phyloP scores from a whole-genome alignment of 2,888 invertebrate species.

The Chironomus tentans region DNA sequence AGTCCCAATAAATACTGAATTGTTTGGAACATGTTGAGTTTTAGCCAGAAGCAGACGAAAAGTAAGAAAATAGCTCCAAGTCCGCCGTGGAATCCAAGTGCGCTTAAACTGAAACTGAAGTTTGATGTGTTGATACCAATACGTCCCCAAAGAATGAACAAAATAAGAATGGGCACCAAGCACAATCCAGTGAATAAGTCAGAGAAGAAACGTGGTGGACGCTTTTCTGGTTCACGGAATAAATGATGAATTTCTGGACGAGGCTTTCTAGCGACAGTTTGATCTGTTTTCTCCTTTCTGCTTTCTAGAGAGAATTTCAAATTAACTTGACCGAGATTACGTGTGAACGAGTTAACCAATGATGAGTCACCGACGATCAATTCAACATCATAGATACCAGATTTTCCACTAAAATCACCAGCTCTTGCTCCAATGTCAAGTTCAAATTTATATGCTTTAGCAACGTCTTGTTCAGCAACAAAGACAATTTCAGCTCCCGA shows the following conservation, averaged over 20 bases:
- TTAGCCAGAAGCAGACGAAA: conserved; percentile 90
- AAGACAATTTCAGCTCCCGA: conserved; percentile 80
- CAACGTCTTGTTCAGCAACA: conserved; percentile 78
- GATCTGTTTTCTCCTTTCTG: conserved; percentile 35
- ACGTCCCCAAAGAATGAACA: conserved; percentile 76
- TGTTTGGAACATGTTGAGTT: conserved; percentile 93
- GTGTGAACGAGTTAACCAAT: conserved; percentile 79
- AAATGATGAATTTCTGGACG: conserved; percentile 61
- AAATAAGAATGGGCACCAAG: conserved; percentile 69
- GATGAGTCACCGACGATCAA: conserved; percentile 87
- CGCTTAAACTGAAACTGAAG: conserved; percentile 67
- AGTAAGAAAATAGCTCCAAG: conserved; percentile 48
- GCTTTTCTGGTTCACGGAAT: conserved; percentile 86
- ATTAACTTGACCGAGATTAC: conserved; percentile 70
- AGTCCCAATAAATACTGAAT: conserved; percentile 79
- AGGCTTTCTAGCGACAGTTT: conserved; percentile 40
- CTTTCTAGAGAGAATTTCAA: conserved; percentile 56
- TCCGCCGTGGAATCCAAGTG: conserved; percentile 84
- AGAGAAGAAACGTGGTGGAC: conserved; percentile 80
- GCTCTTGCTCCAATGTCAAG: conserved; percentile 75
- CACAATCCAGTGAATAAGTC: conserved; percentile 82
- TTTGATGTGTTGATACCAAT: conserved; percentile 79
- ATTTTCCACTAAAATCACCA: conserved; percentile 64
- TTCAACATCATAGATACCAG: conserved; percentile 72
- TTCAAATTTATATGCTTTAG: conserved; percentile 78